Evolutionary conservation across 2,888 invertebrate species (phyloP), one percentile per base, ranked within the genome.

Genomic region (Patella ulyssiponensis): DNA sequence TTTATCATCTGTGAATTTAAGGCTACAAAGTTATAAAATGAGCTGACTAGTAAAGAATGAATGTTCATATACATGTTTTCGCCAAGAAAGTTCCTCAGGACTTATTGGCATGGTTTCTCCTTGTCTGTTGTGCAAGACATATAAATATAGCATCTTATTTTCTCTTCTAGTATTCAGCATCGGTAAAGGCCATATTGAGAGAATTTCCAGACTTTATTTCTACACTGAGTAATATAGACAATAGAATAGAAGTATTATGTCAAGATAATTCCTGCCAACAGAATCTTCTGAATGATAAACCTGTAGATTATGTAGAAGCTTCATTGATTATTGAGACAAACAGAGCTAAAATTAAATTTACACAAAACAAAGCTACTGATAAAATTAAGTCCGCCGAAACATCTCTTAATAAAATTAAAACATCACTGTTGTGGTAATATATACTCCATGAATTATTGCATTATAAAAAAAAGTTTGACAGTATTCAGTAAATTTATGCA

Each of bases 361-460:
- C 83, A 11, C 79, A 79, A 53, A 75, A 82, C 54, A 81, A 84
- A 70, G 81, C 83, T 44, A 64, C 78, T 17, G 80, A 84, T 9
- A 75, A 80, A 17, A 71, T 86, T 27, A 72, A 80, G 17, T 79
- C 78, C 69, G 82, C 86, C 27, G 82, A 84, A 51, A 79, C 75
- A 2, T 81, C 84, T 2, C 79, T 81, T 64, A 83, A 81, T 71
- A 86, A 86, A 79, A 85, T 86, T 11, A 82, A 83, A 74, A 85
- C 85, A 76, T 84, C 86, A 69, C 83, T 86, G 73, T 80, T 83
- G 23, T 87, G 87, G 87, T 85, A 33, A 33, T 33, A 33, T 4
- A 33, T 33, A 33, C 33, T 33, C 4, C 33, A 33, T 33, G 33
- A 33, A 33, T 33, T 33, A 33, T 33, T 33, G 4, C 4, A 4